Base-by-base conservation (phyloP, 2,888 invertebrate genomes). In the Drosophila acutilabella region DNA sequence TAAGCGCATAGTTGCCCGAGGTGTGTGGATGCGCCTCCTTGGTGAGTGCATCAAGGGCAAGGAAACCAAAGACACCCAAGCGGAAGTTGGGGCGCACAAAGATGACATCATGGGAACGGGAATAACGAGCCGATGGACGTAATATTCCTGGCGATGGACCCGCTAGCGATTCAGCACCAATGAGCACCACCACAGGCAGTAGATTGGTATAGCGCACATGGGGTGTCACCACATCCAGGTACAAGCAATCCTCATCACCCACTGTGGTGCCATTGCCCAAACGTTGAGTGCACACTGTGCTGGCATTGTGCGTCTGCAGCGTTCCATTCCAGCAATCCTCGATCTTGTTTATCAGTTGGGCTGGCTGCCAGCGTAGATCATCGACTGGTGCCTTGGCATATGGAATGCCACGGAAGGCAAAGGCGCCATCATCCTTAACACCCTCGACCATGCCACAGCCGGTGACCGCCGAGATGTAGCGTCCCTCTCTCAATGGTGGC, bases 51-150 rank as follows among this genome's bases (percentile, higher is more conserved):
- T 96, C 95, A 5, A 95, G 93, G 0, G 98, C 95, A 52, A 98
- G 93, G 90, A 98, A 98, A 4, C 98, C 98, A 61, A 96, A 94
- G 52, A 95, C 94, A 0, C 96, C 96, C 67, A 96, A 92, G 82
- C 98, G 94, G 92, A 97, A 97, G 89, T 97, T 97, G 4, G 97
- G 97, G 70, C 96, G 94, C 1, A 98, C 97, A 90, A 97, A 96
- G 7, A 98, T 95, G 2, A 97, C 95, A 90, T 97, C 96, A 67
- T 96, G 95, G 2, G 95, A 95, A 50, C 95, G 94, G 0, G 97
- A 95, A 71, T 97, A 95, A 44, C 95, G 93, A 0, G 96, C 95
- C 0, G 96, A 96, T 0, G 97, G 97, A 75, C 95, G 94, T 80
- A 94, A 92, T 68, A 94, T 93, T 4, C 96, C 95, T 0, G 96